Evolutionary conservation across 2,113 vertebrate genomes (phyloP).

Genomic region (Ptilorrhoa leucosticta): DNA sequence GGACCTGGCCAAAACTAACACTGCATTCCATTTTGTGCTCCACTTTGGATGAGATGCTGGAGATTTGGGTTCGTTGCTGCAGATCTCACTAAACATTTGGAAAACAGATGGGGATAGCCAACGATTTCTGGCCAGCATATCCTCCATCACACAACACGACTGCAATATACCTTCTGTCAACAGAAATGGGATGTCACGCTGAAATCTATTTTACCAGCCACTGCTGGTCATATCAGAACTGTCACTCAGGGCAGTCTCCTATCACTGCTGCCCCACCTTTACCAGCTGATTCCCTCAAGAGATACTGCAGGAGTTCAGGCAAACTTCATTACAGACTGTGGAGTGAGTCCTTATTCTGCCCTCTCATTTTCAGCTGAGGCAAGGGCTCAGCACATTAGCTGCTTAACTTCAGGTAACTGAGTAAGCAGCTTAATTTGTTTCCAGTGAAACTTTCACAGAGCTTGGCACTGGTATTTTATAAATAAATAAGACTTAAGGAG

Average conservation of each 20-base stretch:
- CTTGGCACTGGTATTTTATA: not conserved
- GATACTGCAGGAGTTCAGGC: not conserved
- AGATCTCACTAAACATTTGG: not conserved
- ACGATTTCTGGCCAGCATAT: not conserved
- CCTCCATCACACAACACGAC: not conserved
- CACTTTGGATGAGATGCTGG: not conserved
- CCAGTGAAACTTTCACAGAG: not conserved
- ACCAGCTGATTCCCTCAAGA: not conserved
- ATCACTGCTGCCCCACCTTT: not conserved
- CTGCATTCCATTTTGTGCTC: not conserved
- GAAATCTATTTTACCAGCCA: not conserved
- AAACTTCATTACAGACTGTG: not conserved
- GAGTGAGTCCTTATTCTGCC: not conserved
- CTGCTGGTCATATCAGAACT: not conserved
- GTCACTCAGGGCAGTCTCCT: not conserved
- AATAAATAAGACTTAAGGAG: not conserved
- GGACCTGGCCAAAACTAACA: not conserved
- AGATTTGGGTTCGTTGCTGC: not conserved
- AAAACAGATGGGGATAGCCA: slow-evolving; percentile 23
- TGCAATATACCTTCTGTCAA: slow-evolving; percentile 12
- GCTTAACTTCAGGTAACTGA: not conserved
- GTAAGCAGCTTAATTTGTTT: not conserved
- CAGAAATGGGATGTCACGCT: not conserved
- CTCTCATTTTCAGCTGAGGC: not conserved
- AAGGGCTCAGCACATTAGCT: not conserved